Evolutionary conservation across 2,888 invertebrate genomes (phyloP), one percentile per base, ranked within the genome.

Genomic region (Dryobota labecula): DNA sequence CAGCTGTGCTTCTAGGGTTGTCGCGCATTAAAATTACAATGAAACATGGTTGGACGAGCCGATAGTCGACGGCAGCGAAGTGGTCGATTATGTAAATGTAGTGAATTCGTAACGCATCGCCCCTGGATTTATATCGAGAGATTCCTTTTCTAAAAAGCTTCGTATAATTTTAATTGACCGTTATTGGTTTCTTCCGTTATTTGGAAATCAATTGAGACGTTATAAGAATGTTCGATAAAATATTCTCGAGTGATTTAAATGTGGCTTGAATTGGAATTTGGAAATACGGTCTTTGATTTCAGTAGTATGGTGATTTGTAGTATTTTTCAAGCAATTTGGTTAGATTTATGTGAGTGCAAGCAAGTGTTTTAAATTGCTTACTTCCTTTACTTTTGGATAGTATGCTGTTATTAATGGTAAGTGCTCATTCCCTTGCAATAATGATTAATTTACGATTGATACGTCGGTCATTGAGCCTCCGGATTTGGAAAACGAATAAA

Each of bases 21-120:
- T 54, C 71, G 73, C 77, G 82, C 86, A 88, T 89, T 89, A 89
- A 88, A 88, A 88, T 89, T 89, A 89, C 89, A 88, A 88, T 89
- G 88, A 89, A 88, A 89, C 89, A 87, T 86, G 86, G 87, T 77
- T 79, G 85, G 84, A 85, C 83, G 88, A 87, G 63, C 76, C 84
- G 84, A 84, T 84, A 84, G 84, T 84, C 84, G 80, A 82, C 78
- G 82, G 81, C 78, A 80, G 81, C 83, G 80, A 86, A 85, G 87
- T 85, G 86, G 84, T 81, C 87, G 86, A 88, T 88, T 89, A 88
- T 88, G 87, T 84, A 84, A 87, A 86, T 88, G 84, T 84, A 84
- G 79, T 82, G 85, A 86, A 86, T 86, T 85, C 83, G 80, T 78
- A 82, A 86, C 85, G 84, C 84, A 83, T 76, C 80, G 81, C 74